Conservation (phyloP, 2,113 vertebrate genomes). For the Thinocorus orbignyianus region DNA sequence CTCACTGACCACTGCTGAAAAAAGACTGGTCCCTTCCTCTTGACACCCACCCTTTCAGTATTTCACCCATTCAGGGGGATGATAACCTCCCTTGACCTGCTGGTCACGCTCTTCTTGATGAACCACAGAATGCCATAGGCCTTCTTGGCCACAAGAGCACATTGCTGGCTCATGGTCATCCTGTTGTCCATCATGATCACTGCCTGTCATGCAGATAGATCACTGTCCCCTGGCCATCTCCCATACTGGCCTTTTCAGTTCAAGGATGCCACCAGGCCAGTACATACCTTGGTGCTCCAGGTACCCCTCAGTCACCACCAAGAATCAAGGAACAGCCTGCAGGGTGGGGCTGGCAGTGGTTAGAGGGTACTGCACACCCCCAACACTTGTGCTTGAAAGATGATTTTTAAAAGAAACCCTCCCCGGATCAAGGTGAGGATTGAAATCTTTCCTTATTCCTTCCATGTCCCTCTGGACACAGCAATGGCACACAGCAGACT, state of each 20-base stretch:
- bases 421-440: not conserved
- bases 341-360: rapidly evolving
- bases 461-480: not conserved
- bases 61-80: too few relatives aligned
- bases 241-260: not conserved
- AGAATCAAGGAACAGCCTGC: not conserved
- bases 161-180: too few relatives aligned
- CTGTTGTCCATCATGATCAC: too few relatives aligned
- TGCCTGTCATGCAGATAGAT: not conserved
- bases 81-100: too few relatives aligned
- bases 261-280: not conserved
- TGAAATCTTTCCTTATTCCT: not conserved
- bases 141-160: too few relatives aligned
- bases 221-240: not conserved
- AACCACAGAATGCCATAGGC: too few relatives aligned
- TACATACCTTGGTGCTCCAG: not conserved
- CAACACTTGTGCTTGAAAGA: not conserved
- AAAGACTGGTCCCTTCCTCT: too few relatives aligned
- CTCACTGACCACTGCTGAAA: too few relatives aligned
- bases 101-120: too few relatives aligned
- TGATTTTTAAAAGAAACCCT: not conserved
- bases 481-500: not conserved
- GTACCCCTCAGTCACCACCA: rapidly evolving
- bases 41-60: too few relatives aligned
- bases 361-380: not conserved